Percentiles rank a stretch among this genome's conserved stretches.
phyloP scores from a whole-genome alignment of 2,888 invertebrate species.

The Aleiodes alternator region DNA sequence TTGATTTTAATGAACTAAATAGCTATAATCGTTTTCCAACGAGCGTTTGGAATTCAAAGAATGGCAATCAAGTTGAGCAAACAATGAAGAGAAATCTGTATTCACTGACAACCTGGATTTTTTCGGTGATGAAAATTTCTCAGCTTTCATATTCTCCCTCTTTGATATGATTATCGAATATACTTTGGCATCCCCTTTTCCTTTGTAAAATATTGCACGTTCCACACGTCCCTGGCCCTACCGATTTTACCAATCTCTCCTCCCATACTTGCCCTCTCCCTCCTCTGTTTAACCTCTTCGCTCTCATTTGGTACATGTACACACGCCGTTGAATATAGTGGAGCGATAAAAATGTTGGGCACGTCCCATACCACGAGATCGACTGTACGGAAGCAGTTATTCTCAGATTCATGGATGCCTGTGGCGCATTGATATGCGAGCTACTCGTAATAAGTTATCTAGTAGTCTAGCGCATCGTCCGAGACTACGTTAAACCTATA shows the following conservation, averaged over 20 bases:
- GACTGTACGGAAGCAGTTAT: conserved; percentile 49
- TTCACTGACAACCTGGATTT: conserved; percentile 13
- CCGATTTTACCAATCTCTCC: conserved; percentile 28
- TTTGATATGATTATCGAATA: conserved; percentile 43
- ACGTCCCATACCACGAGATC: conserved; percentile 45
- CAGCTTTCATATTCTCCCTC: not conserved
- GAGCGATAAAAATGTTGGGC: conserved; percentile 51
- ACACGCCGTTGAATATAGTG: not conserved
- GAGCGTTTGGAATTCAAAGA: conserved; percentile 30
- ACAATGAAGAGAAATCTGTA: conserved; percentile 18
- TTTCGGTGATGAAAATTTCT: conserved; percentile 27
- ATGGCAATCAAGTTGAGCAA: conserved; percentile 30
- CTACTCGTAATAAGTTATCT: conserved; percentile 55
- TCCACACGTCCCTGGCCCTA: conserved; percentile 24
- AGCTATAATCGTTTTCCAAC: conserved; percentile 6
- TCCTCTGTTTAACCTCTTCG: conserved; percentile 20
- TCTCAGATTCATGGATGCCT: conserved; percentile 50
- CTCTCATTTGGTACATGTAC: conserved; percentile 16
- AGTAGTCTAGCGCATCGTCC: conserved; percentile 67
- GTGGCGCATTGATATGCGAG: conserved; percentile 47
- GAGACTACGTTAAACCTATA: conserved; percentile 57
- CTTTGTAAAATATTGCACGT: conserved; percentile 37
- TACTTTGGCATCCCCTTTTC: conserved; percentile 11
- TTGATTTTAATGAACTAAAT: conserved; percentile 16
- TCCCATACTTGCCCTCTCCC: not conserved